Evolutionary conservation across 2,113 vertebrate species (phyloP).

Genomic region (Odontophorus gujanensis): DNA sequence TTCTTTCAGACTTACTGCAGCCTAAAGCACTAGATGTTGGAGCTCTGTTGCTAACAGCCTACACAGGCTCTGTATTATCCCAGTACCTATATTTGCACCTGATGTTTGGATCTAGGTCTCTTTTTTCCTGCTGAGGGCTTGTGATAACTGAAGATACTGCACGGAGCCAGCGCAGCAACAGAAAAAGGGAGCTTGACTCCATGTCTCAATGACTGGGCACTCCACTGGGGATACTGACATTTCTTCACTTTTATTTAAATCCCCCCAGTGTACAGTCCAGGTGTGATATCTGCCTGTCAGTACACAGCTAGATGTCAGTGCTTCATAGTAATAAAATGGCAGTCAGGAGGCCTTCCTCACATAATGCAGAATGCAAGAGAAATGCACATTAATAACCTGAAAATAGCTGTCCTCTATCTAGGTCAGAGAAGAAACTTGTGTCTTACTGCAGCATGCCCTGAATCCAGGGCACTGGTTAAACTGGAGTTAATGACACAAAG

Average conservation of each 20-base stretch:
- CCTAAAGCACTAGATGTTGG: not conserved
- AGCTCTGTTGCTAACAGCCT: not conserved
- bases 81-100: not conserved
- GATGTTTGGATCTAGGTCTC: not conserved
- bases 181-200: not conserved
- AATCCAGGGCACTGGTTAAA: not conserved
- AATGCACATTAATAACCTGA: not conserved
- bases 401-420: not conserved
- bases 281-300: not conserved
- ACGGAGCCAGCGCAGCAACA: not conserved
- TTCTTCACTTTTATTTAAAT: not conserved
- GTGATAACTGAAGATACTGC: not conserved
- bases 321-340: accelerated
- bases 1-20: not conserved
- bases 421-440: not conserved
- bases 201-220: not conserved
- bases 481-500: not conserved
- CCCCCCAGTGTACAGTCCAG: not conserved
- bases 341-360: not conserved
- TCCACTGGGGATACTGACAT: not conserved
- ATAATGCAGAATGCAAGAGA: not conserved
- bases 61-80: not conserved
- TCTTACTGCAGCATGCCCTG: not conserved
- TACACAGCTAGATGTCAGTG: not conserved
- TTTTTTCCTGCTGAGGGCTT: not conserved